A percentile compares a stretch with the other conserved stretches of the same genome.
These are phyloP conservation scores for Polyergus mexicanus DNA, from an alignment of 1,140 invertebrate species.

Conservation along the genomic window DNA sequence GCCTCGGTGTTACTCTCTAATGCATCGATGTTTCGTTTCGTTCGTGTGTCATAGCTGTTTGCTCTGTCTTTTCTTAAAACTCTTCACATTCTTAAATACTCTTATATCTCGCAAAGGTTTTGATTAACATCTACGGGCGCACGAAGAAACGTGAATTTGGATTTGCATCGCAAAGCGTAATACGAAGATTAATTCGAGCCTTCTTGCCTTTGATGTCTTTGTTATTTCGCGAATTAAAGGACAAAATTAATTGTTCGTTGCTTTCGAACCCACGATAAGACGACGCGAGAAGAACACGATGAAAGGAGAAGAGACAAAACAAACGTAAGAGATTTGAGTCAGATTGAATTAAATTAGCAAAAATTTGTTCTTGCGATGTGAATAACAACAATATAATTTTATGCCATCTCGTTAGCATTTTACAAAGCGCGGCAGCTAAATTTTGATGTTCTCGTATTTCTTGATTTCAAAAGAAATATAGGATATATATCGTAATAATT, in stretches of 20 bases:
- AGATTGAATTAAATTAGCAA: slow-evolving; percentile 61
- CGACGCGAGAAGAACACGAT: slow-evolving; percentile 21
- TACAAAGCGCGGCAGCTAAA: background rate
- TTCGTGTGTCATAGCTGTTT: slow-evolving; percentile 3
- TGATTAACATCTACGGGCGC: slow-evolving; percentile 23
- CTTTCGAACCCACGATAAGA: background rate
- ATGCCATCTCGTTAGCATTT: background rate
- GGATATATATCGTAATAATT: background rate
- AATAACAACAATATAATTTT: slow-evolving; percentile 12
- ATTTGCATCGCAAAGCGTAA: slow-evolving; percentile 56
- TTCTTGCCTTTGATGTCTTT: slow-evolving; percentile 38
- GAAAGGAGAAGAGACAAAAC: background rate
- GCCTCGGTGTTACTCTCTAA: slow-evolving; percentile 38
- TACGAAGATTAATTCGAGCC: slow-evolving; percentile 47
- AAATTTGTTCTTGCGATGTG: background rate
- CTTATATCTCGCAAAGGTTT: slow-evolving; percentile 13
- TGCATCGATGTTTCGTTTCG: slow-evolving; percentile 31
- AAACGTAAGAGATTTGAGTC: slow-evolving; percentile 6
- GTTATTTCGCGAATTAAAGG: slow-evolving; percentile 7
- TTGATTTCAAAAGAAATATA: background rate
- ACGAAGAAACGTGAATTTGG: slow-evolving; percentile 19
- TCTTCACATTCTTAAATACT: slow-evolving; percentile 23
- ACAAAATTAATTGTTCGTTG: slow-evolving; percentile 55
- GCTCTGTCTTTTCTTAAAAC: slow-evolving; percentile 16
- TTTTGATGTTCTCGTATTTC: slow-evolving; percentile 15